Conservation (phyloP, 2,113 vertebrate species). For the Hemicordylus capensis region DNA sequence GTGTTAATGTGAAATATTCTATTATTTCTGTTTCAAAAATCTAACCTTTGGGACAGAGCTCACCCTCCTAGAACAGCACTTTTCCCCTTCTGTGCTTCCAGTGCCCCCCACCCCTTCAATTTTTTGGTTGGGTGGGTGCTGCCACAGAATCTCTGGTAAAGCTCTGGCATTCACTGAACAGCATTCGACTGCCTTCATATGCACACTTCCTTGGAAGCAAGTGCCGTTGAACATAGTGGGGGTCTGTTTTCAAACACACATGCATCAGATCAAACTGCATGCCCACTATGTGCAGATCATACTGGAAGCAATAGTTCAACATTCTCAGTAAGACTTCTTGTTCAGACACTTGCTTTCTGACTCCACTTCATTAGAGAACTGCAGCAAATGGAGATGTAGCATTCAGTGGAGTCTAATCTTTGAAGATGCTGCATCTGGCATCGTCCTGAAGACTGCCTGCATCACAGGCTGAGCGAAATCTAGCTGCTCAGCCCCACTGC, state of each 20-base stretch:
- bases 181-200: background rate
- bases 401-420: constrained; percentile 20
- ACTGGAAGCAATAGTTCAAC: background rate
- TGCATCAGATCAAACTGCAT: background rate
- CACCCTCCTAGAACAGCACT: no score
- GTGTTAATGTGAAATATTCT: no score
- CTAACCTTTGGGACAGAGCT: no score
- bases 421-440: background rate
- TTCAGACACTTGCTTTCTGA: background rate
- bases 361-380: accelerated
- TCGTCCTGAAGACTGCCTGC: background rate
- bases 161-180: no score
- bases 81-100: no score
- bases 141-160: no score
- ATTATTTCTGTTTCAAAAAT: no score
- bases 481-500: no score
- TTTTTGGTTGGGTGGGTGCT: no score
- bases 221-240: background rate
- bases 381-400: accelerated
- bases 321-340: background rate
- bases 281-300: background rate
- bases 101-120: no score
- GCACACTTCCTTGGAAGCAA: background rate
- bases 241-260: background rate
- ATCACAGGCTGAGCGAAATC: no score